Evolutionary conservation across 2,113 vertebrate genomes (phyloP), one percentile per base, ranked within the genome.

Genomic region (Promerops cafer): DNA sequence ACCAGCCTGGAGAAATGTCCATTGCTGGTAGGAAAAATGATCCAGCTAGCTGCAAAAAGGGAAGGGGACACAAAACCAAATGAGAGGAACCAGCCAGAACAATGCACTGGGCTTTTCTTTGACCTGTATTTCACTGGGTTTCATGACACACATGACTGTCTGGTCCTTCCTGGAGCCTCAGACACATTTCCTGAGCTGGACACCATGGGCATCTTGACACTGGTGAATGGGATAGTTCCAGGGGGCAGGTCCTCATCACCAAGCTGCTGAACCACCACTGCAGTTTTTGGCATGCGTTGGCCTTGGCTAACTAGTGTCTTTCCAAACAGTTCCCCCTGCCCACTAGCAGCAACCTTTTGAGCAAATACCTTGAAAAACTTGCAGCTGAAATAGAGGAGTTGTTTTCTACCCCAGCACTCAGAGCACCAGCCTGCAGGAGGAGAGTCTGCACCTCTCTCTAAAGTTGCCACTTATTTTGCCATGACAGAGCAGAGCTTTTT

Each of bases 191-290:
- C 23, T 33, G 9, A 42, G 40, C 27, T 65, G 65, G 16, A 59
- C 18, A 31, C 6, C 12, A 27, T 0, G 2, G 22, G 3, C 20
- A 49, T 14, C 4, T 23, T 50, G 6, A 7, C 19, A 5, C 2
- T 21, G 40, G 6, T 16, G 26, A 53, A 31, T 4, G 22, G n/a
- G 49, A 21, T 14, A 14, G 18, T 26, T 22, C 11, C 33, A 45
- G 11, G 8, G 11, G 27, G 4, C 21, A 86, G 10, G 9, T 66
- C 12, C 16, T 63, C 45, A n/a, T 33, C 21, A 40, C 4, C 27
- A 16, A 54, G 16, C 19, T 66, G 22, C 6, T 65, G 45, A 57
- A 75, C 26, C 57, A 56, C 15, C 17, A 13, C 16, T n/a, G 35
- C 60, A 65, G 35, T 30, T 52, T 40, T 42, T 31, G 21, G 16